Conservation (phyloP, 2,113 vertebrate species). For the Gymnogyps californianus region DNA sequence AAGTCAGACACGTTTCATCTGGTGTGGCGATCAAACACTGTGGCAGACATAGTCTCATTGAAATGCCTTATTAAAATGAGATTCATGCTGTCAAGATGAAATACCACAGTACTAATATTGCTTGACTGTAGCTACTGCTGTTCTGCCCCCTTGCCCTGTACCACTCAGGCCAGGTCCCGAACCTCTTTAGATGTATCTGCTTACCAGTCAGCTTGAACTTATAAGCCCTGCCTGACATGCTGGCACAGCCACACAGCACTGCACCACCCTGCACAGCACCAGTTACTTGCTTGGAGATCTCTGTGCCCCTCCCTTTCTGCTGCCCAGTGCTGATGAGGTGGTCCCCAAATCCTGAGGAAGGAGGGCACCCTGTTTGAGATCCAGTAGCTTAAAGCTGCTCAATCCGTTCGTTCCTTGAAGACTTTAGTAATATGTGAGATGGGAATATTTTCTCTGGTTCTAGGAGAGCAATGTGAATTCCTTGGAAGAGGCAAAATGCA, state of each 20-base stretch:
- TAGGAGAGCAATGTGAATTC: background rate
- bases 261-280: rapidly evolving
- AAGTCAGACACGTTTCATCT: background rate
- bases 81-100: background rate
- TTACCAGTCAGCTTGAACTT: background rate
- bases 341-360: background rate
- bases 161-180: background rate
- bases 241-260: rapidly evolving
- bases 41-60: background rate
- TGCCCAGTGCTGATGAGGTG: background rate
- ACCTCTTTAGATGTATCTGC: background rate
- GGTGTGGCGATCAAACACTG: background rate
- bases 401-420: background rate
- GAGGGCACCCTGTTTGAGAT: background rate
- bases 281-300: background rate
- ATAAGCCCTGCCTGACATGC: rapidly evolving
- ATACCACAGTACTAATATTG: background rate
- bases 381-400: background rate
- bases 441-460: background rate
- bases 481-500: background rate
- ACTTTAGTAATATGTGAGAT: background rate
- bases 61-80: background rate
- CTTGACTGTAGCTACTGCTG: rapidly evolving
- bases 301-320: rapidly evolving
- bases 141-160: background rate